Evolutionary conservation across 2,113 vertebrate genomes (phyloP).

Genomic region (Tamias sibiricus): DNA sequence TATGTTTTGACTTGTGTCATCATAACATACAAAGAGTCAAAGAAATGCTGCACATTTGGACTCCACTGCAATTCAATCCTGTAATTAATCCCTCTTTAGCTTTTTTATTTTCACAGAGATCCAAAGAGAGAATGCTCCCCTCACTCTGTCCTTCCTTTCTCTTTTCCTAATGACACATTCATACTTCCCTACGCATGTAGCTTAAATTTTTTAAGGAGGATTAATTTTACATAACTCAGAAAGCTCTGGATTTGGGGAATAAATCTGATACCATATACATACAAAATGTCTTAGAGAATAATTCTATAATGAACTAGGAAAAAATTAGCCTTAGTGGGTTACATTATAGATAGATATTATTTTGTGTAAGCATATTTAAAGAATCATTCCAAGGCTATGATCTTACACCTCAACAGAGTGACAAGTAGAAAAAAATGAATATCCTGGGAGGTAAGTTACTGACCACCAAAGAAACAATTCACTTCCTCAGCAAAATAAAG

Average conservation of each 20-base stretch:
- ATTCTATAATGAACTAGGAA: neutral
- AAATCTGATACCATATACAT: neutral
- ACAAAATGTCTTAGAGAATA: neutral
- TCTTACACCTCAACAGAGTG: neutral
- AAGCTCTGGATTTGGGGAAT: slow-evolving; percentile 7
- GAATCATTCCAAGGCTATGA: neutral
- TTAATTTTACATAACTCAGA: slow-evolving; percentile 4
- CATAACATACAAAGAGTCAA: neutral
- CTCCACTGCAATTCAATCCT: neutral
- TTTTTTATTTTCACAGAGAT: neutral
- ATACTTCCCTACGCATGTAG: neutral
- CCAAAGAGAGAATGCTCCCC: rapidly evolving
- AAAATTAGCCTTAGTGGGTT: slow-evolving; percentile 10
- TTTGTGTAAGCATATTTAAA: neutral
- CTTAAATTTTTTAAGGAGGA: neutral
- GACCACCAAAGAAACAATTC: neutral
- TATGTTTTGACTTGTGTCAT: neutral
- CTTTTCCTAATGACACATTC: neutral
- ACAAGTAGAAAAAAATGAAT: neutral
- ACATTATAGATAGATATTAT: neutral
- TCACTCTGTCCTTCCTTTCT: neutral
- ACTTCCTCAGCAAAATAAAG: slow-evolving; percentile 35
- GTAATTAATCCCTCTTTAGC: neutral
- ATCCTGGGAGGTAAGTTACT: neutral
- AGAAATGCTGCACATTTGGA: neutral